Evolutionary conservation across 2,113 vertebrate genomes (phyloP), one percentile per base, ranked within the genome.

Genomic region (Hylia prasina): DNA sequence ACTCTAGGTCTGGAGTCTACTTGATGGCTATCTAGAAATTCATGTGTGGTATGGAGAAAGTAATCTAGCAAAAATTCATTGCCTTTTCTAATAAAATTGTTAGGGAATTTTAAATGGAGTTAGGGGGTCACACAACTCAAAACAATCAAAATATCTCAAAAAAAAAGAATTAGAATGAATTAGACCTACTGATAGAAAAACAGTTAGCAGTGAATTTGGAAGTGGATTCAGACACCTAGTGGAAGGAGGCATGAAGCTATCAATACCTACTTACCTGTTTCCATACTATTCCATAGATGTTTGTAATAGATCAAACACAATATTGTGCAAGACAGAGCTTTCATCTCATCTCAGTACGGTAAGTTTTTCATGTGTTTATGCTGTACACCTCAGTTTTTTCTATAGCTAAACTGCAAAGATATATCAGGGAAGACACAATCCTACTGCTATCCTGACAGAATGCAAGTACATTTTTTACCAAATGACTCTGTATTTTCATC

Each of bases 251-350:
- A 95, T 54, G 50, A 25, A 89, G 45, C 54, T 83, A 65, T 54
- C 79, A 83, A 69, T 39, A 82, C 23, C 69, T 35, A 80, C 63
- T 86, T 82, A 13, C 45, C 42, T 73, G 68, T 86, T 94, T 86
- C 73, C 68, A 58, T 58, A 89, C 13, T 73, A 64, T 89, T 93
- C 89, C 61, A 64, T 35, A 77, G 72, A 35, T 86, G 88, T 89
- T 81, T 51, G 88, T 90, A 96, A 92, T 87, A 94, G 86, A 95
- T 95, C 82, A 96, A 96, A 95, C 50, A 90, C 80, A 88, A 73
- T 83, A 96, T 78, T 80, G 80, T 82, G 71, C 64, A 83, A 92
- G 95, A 70, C 45, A 80, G n/a, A 88, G 37, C 90, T 97, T 92
- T 96, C 92, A 96, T 96, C 82, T 90, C 17, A 79, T 77, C 66